Base-by-base conservation (phyloP, 2,797 vertebrate genomes). In the Orientallactaga sibirica region DNA sequence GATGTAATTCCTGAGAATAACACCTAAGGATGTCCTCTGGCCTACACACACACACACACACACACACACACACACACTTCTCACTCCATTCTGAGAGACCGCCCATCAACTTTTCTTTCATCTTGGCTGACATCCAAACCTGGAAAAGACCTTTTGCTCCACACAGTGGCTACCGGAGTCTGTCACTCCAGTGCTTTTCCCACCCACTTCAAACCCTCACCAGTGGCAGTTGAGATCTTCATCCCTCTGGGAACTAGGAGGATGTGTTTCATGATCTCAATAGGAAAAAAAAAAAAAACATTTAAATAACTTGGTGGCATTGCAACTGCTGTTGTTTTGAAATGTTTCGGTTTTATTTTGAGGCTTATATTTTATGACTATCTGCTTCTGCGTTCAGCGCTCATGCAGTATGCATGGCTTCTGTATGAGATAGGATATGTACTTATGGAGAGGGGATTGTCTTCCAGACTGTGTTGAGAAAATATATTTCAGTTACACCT, bases 271-370 rank as follows among this genome's bases (percentile, higher is more conserved):
- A 73, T 77, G 77, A 87, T 95, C 85, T 77, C 75, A 68, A 95
- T 33, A 83, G 2, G 1, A 33, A 2, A 2, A 95, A 94, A 95
- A 76, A 96, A 95, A 55, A 48, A 8, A 48, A 48, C 48, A 48
- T 48, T 25, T 92, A 95, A 94, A 71, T 94, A 93, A 85, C 84
- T 43, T 25, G 67, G 62, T 87, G 92, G 78, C 29, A 0, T 90
- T 88, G 93, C 97, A 89, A 96, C 96, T 97, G 95, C 95, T 97
- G 92, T 86, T 98, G 96, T 97, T 98, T 98, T 97, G 96, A 97
- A 98, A 97, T 0, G 81, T 95, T 98, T 97, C 96, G 92, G 95
- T 96, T 97, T 97, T 92, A 96, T 96, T 97, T 97, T 97, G 95
- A 97, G 97, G 94, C 29, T 9, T 74, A 78, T 92, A 81, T 96